These are phyloP conservation scores for Dicycla oo DNA, from an alignment of 2,888 invertebrate species.

Conservation along the genomic window DNA sequence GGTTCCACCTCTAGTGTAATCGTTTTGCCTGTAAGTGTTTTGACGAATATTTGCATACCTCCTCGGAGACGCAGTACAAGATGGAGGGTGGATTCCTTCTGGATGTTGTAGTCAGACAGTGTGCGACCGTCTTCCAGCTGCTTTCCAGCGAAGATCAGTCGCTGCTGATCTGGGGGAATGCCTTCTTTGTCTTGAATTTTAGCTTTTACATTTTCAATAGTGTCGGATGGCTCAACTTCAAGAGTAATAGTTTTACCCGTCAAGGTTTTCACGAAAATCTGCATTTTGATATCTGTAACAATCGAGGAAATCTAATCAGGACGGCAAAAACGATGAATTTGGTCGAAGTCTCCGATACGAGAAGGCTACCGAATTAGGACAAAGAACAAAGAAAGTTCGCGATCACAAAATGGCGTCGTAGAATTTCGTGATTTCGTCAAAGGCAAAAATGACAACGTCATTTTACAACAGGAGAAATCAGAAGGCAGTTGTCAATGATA, in stretches of 20 bases:
- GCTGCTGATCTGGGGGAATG: conserved; percentile 6
- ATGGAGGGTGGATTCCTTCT: conserved; percentile 1
- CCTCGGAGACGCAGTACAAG: neutral
- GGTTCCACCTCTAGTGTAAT: conserved; percentile 58
- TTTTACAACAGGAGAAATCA: neutral
- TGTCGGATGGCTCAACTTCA: neutral
- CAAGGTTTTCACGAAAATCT: conserved; percentile 79
- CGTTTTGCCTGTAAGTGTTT: conserved; percentile 76
- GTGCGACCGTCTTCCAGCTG: conserved; percentile 4
- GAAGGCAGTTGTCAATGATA: neutral
- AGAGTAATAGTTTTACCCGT: conserved; percentile 74
- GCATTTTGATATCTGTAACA: conserved; percentile 82
- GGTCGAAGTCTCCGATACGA: conserved; percentile 43
- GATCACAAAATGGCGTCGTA: conserved; percentile 86
- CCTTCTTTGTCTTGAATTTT: conserved; percentile 6
- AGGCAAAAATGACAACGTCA: conserved; percentile 63
- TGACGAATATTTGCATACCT: conserved; percentile 79
- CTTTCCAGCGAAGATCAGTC: conserved; percentile 1
- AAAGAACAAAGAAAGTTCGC: conserved; percentile 84
- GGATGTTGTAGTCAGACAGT: conserved; percentile 1
- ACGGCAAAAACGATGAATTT: conserved; percentile 72
- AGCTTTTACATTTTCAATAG: conserved; percentile 2
- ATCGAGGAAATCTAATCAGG: conserved; percentile 63
- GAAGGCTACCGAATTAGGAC: conserved; percentile 61
- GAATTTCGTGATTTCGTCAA: conserved; percentile 14